Conservation (phyloP, 2,888 invertebrate species). For the Caenorhabditis sp. region DNA sequence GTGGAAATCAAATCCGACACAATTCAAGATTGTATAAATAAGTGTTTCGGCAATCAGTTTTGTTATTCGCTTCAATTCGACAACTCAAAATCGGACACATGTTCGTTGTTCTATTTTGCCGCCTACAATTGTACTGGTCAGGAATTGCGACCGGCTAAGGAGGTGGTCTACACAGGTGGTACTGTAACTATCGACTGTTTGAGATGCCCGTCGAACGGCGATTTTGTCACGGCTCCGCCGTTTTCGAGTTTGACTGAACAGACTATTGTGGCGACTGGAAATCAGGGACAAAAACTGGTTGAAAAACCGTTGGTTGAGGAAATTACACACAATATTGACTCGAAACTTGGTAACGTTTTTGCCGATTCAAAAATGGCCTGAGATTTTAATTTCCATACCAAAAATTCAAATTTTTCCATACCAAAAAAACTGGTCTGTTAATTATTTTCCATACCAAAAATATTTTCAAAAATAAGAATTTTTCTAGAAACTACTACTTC, state of each 20-base stretch:
- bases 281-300: constrained; percentile 16
- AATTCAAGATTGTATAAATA: constrained; percentile 59
- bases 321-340: constrained; percentile 49
- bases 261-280: constrained; percentile 42
- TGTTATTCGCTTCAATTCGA: constrained; percentile 63
- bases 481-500: constrained; percentile 32
- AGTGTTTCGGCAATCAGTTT: constrained; percentile 65
- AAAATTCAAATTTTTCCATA: no score
- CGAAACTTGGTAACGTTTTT: constrained; percentile 41
- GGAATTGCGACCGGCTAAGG: constrained; percentile 37
- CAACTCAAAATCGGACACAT: constrained; percentile 40
- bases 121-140: constrained; percentile 55
- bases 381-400: no score
- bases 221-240: constrained; percentile 60
- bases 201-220: constrained; percentile 57
- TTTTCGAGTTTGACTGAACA: constrained; percentile 50
- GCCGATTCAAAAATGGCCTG: no score
- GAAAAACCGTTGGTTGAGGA: constrained; percentile 43
- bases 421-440: no score
- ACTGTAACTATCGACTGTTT: constrained; percentile 61
- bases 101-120: constrained; percentile 56
- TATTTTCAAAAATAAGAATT: no score
- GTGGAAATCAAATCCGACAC: constrained; percentile 38
- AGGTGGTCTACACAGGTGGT: constrained; percentile 39
- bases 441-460: no score